Evolutionary conservation across 2,888 invertebrate genomes (phyloP).

Genomic region (Tubulanus polymorphus): DNA sequence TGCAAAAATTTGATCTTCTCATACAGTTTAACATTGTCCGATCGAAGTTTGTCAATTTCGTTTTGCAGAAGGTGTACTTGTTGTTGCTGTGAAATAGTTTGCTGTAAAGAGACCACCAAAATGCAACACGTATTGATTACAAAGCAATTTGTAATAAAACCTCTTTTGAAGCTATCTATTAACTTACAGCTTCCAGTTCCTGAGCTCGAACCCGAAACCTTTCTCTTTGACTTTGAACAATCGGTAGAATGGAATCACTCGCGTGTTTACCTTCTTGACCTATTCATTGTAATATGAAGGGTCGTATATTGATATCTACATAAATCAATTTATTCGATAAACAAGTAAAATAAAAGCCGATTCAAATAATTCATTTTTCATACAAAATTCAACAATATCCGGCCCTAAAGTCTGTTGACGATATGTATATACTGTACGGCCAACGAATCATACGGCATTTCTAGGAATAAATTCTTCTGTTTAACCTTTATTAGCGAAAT

Average conservation of each 20-base stretch:
- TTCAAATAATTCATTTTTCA: not conserved
- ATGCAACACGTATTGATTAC: no score
- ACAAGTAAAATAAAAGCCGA: constrained; percentile 6
- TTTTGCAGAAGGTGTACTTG: constrained; percentile 53
- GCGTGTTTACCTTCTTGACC: no score
- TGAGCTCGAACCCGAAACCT: constrained; percentile 55
- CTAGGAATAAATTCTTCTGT: no score
- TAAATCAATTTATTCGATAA: no score
- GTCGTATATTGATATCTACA: no score
- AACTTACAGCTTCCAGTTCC: constrained; percentile 54
- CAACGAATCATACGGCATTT: no score
- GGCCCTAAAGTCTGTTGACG: no score
- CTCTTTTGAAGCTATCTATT: not conserved
- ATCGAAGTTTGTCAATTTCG: constrained; percentile 56
- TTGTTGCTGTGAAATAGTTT: constrained; percentile 52
- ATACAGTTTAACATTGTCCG: constrained; percentile 58
- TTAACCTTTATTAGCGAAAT: not conserved
- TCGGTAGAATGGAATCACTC: constrained; percentile 54
- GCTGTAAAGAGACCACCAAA: constrained; percentile 34
- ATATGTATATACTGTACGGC: no score
- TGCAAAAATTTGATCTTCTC: constrained; percentile 59
- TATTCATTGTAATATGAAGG: no score
- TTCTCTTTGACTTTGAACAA: constrained; percentile 58
- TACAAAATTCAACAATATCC: no score
- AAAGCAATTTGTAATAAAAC: no score